Conservation (phyloP, 2,113 vertebrate species). For the Holacanthus passer region DNA sequence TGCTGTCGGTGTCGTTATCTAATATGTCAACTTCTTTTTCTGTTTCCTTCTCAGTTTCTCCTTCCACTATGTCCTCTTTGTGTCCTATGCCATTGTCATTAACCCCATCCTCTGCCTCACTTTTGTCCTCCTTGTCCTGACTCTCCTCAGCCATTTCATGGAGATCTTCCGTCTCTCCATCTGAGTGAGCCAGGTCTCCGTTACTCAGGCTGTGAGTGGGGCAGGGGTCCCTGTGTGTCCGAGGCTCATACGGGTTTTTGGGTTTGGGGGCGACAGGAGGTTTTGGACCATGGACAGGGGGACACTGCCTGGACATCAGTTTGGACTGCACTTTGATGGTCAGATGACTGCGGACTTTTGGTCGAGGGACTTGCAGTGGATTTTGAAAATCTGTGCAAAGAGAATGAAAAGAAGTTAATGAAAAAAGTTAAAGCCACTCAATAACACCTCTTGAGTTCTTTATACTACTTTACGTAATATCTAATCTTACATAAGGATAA, state of each 20-base stretch:
- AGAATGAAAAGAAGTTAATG: conserved; percentile 38
- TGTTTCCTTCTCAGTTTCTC: conserved; percentile 20
- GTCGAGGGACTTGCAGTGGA: conserved; percentile 89
- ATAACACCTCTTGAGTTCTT: background rate
- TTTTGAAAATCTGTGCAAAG: conserved; percentile 89
- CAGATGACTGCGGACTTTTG: conserved; percentile 87
- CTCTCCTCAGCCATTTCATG: conserved; percentile 67
- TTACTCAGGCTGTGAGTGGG: conserved; percentile 84
- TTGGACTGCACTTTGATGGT: conserved; percentile 89
- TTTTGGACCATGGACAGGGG: conserved; percentile 87
- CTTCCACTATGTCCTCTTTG: conserved; percentile 42
- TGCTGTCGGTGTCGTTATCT: conserved; percentile 67
- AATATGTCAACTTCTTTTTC: conserved; percentile 44
- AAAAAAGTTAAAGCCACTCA: conserved; percentile 5
- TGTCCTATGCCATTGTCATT: conserved; percentile 35
- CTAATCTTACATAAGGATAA: background rate
- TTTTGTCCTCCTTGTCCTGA: conserved; percentile 63
- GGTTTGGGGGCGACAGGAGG: conserved; percentile 95
- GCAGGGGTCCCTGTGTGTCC: conserved; percentile 72
- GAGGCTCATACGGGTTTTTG: conserved; percentile 79
- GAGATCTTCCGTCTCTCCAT: conserved; percentile 72
- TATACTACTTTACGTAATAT: background rate
- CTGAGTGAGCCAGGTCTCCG: conserved; percentile 84
- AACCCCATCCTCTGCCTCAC: conserved; percentile 58
- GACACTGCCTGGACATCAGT: conserved; percentile 86